Evolutionary conservation across 2,797 vertebrate genomes (phyloP), one percentile per base, ranked within the genome.

Genomic region (Xyrichtys novacula): DNA sequence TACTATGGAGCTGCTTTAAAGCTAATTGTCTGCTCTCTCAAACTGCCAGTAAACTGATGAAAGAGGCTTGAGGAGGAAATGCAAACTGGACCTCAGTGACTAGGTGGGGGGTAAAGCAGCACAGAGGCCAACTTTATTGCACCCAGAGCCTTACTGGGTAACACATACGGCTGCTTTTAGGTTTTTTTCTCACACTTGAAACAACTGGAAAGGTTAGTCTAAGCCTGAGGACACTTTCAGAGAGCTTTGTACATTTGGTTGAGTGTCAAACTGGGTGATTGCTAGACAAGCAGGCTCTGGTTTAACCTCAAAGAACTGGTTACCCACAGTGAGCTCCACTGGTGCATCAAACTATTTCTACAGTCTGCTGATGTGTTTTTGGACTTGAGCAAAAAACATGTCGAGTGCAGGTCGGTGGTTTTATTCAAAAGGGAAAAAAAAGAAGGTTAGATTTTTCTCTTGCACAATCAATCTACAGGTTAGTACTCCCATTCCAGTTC

Each of bases 1-100:
- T 2, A 63, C 74, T 69, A 20, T 56, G 47, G 48, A 64, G 56
- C 48, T 23, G 46, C 58, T 11, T 48, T 70, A n/a, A 48, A 39
- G 12, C 25, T 4, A 40, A 52, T 39, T 20, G 17, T 50, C 34
- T 15, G 10, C 20, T 66, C 39, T 17, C 31, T 47, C 17, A n/a
- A 65, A 69, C 17, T 0, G 16, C 31, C 20, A n/a, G 42, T 6
- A 31, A 16, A 17, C n/a, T 47, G 23, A 58, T 44, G 7, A 16
- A 60, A 38, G 15, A 6, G 43, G 15, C 23, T 28, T 0, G 0
- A 23, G 6, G 19, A 32, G 26, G 34, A 25, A 48, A 57, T n/a
- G 26, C 29, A 34, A 12, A 23, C 7, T 1, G 3, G 20, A 44
- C 15, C 44, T 63, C 6, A 15, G 16, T 28, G 40, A 50, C 28